Base-by-base conservation (phyloP, 2,797 vertebrate genomes). In the Hemitrygon akajei region DNA sequence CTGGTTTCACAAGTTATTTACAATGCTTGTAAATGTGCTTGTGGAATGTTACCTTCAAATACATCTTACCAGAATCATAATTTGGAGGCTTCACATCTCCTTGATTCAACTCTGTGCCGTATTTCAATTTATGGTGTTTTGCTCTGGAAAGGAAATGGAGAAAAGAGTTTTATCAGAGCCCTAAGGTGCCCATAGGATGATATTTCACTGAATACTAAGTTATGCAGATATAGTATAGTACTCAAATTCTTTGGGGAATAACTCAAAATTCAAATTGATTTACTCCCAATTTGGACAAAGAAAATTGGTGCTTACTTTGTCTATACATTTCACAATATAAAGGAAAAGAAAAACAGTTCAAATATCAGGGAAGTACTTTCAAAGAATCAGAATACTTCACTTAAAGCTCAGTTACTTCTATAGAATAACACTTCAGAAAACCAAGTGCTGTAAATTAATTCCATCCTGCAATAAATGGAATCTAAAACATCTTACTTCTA, bases 51-150 rank as follows among this genome's bases (percentile, higher is more conserved):
- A 30, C 47, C 89, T 30, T 76, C 37, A 75, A 27, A 37, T 34
- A 75, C 16, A 93, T 96, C 98, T 98, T 98, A 99, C 99, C 99
- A 84, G 98, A 99, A 97, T 99, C 98, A 94, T 99, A 99, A 97
- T 97, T 99, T 7, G 99, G 99, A 94, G 98, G 98, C 95, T 99
- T 99, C 98, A 99, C 97, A 96, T 99, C 99, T 95, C 98, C 99
- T 97, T 99, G 99, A 96, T 98, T 99, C 96, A 99, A 96, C 95
- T 99, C 99, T 40, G 98, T 99, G 94, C 99, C 99, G 94, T 99
- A 99, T 97, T 99, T 99, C 96, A 99, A 97, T 96, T 99, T 99
- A 96, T 99, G 98, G 96, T 98, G 98, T 96, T 99, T 99, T 95
- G 98, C 98, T 97, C 99, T 99, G 96, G 94, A 96, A 96, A 95